These are phyloP conservation scores for Branchellion lobata DNA, from an alignment of 2,888 invertebrate genomes.

Conservation along the genomic window DNA sequence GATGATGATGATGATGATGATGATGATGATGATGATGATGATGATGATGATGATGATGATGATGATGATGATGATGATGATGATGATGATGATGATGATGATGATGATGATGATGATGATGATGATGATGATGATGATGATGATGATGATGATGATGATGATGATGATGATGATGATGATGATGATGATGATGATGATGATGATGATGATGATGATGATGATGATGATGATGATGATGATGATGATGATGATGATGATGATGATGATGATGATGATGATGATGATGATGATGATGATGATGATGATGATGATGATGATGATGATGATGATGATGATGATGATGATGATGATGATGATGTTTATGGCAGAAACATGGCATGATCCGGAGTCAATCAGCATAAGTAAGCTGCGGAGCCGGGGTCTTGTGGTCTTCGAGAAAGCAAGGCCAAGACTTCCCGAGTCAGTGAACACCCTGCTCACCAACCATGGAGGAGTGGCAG, in stretches of 20 bases:
- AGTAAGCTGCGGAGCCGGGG: too few species aligned
- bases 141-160: slow-evolving; percentile 19
- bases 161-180: slow-evolving; percentile 19
- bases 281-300: slow-evolving; percentile 19
- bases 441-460: too few species aligned
- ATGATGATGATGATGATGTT: slow-evolving; percentile 13
- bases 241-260: slow-evolving; percentile 19
- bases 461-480: too few species aligned
- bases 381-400: too few species aligned
- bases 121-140: slow-evolving; percentile 19
- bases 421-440: too few species aligned
- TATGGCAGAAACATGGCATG: too few species aligned
- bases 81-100: slow-evolving; percentile 18
- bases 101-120: slow-evolving; percentile 21
- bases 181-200: slow-evolving; percentile 19
- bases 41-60: slow-evolving; percentile 22
- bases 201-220: slow-evolving; percentile 15
- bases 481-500: too few species aligned
- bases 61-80: slow-evolving; percentile 13
- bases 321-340: slow-evolving; percentile 19
- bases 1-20: slow-evolving; percentile 19
- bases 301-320: slow-evolving; percentile 19
- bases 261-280: slow-evolving; percentile 19
- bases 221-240: slow-evolving; percentile 19
- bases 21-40: slow-evolving; percentile 19